A percentile compares a stretch with the other conserved stretches of the same genome.
phyloP scores from a whole-genome alignment of 2,113 vertebrate genomes.

The Laterallus jamaicensis region DNA sequence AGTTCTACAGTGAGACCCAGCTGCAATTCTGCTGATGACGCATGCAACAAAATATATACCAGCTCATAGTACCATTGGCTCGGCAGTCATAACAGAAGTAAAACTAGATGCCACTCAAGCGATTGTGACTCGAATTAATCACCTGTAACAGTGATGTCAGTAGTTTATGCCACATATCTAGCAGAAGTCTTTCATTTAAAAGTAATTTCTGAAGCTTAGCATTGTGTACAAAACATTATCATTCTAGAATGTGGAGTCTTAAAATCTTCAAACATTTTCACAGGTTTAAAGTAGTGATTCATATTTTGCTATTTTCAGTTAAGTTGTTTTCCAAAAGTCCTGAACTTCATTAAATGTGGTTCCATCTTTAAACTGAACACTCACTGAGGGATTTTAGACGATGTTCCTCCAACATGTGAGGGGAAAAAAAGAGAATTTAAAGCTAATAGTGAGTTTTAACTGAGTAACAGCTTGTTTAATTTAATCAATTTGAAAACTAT shows the following conservation, averaged over 20 bases:
- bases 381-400: background rate
- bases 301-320: background rate
- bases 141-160: background rate
- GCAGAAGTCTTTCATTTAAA: background rate
- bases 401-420: background rate
- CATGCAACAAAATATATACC: background rate
- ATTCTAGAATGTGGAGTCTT: background rate
- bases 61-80: background rate
- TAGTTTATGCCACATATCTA: background rate
- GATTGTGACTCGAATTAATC: background rate
- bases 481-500: background rate
- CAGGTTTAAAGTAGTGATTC: background rate
- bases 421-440: background rate
- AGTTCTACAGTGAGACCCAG: conserved; percentile 37
- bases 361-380: background rate
- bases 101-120: background rate
- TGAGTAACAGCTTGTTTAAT: background rate
- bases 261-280: background rate
- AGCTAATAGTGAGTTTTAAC: background rate
- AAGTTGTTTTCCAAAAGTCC: background rate
- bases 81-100: background rate
- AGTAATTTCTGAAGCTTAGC: background rate
- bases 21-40: conserved; percentile 47
- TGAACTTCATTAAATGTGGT: background rate
- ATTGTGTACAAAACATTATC: background rate